Conservation (phyloP, 2,797 vertebrate species). For the Gallinago solitaria region DNA sequence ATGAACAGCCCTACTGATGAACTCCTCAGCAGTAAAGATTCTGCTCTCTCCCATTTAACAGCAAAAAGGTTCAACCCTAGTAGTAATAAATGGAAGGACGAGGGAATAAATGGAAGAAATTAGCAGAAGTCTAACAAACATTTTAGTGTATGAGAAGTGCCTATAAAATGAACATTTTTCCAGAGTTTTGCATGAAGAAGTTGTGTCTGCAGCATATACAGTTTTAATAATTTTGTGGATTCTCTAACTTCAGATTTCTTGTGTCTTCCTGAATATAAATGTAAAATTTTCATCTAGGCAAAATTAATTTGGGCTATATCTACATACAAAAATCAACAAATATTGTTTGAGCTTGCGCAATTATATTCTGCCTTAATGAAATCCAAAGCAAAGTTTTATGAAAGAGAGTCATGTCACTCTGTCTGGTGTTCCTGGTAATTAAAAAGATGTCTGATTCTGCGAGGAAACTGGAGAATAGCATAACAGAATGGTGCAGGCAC, state of each 20-base stretch:
- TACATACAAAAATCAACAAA: background rate
- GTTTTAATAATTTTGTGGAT: background rate
- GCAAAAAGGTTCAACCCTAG: constrained; percentile 3
- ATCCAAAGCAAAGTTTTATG: constrained; percentile 9
- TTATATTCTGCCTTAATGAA: constrained; percentile 20
- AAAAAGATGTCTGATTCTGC: constrained; percentile 49
- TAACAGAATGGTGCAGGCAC: constrained; percentile 24
- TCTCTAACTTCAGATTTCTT: background rate
- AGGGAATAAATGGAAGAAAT: constrained; percentile 3
- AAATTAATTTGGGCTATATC: background rate
- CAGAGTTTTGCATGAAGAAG: background rate
- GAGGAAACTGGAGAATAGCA: constrained; percentile 35
- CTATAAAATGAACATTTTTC: background rate
- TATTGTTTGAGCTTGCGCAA: constrained; percentile 28
- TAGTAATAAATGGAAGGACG: background rate
- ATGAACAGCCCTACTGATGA: constrained; percentile 55
- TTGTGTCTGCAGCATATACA: background rate
- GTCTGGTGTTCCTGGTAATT: constrained; percentile 52
- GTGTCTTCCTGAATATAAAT: background rate
- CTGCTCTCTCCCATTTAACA: constrained; percentile 11
- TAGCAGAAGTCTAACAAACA: background rate
- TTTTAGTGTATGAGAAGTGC: background rate
- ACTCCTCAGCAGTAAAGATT: constrained; percentile 54
- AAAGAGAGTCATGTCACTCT: background rate
- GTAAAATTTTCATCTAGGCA: background rate